These are phyloP conservation scores for Drosophila acutilabella DNA, from an alignment of 2,888 invertebrate genomes.

Conservation along the genomic window DNA sequence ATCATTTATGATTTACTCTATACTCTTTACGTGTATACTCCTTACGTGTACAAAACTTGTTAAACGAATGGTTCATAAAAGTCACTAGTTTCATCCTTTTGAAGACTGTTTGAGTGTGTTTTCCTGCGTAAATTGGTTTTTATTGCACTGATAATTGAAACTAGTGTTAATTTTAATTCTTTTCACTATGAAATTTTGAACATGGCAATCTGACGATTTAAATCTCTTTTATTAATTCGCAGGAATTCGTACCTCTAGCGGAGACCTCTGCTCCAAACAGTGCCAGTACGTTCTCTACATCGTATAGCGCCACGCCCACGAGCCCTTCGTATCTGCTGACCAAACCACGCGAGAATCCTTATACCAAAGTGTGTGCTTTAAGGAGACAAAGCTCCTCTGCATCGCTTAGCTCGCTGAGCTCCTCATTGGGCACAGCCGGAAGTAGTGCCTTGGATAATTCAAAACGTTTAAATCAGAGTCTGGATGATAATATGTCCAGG, in stretches of 20 bases:
- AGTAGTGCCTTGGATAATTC: slow-evolving; percentile 85
- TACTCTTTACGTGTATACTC: neutral
- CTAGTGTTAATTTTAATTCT: neutral
- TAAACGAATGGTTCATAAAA: neutral
- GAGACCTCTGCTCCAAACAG: slow-evolving; percentile 70
- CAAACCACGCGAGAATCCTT: slow-evolving; percentile 93
- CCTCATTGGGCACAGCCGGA: slow-evolving; percentile 69
- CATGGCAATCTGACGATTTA: slow-evolving; percentile 11
- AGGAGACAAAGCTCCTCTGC: slow-evolving; percentile 93
- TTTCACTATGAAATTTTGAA: slow-evolving; percentile 6
- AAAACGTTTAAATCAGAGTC: slow-evolving; percentile 90
- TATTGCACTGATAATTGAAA: neutral
- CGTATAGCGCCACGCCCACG: slow-evolving; percentile 87
- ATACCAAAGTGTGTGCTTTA: slow-evolving; percentile 95
- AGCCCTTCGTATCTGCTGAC: slow-evolving; percentile 88
- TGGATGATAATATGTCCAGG: slow-evolving; percentile 88
- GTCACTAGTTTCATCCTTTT: neutral
- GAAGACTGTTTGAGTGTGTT: neutral
- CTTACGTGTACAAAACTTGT: neutral
- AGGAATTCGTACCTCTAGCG: slow-evolving; percentile 81
- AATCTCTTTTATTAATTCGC: neutral
- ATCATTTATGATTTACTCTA: too few species aligned
- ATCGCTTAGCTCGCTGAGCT: slow-evolving; percentile 87
- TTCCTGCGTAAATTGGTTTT: neutral
- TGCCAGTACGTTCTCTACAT: slow-evolving; percentile 75